Conservation (phyloP, 2,888 invertebrate genomes). For the Choristoneura rosaceana region DNA sequence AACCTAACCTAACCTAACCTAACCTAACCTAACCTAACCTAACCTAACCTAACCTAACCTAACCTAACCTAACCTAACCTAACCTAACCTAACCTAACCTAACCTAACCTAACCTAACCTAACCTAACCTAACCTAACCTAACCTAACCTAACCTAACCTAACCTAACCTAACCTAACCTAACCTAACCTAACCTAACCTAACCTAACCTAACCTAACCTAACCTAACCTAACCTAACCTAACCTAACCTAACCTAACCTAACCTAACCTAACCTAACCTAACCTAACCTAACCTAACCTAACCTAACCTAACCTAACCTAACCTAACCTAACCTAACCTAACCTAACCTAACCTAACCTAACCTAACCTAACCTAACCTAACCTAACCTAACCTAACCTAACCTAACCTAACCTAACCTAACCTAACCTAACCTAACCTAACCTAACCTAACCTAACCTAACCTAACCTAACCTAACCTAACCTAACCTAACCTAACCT, state of each 20-base stretch:
- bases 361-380: no score
- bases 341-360: no score
- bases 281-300: conserved; percentile 36
- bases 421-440: no score
- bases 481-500: no score
- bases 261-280: conserved; percentile 36
- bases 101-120: conserved; percentile 41
- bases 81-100: conserved; percentile 41
- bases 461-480: no score
- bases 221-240: conserved; percentile 38
- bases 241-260: conserved; percentile 41
- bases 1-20: no score
- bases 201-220: conserved; percentile 38
- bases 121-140: conserved; percentile 42
- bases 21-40: conserved; percentile 41
- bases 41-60: conserved; percentile 40
- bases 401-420: no score
- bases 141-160: conserved; percentile 42
- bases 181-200: conserved; percentile 42
- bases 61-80: conserved; percentile 41
- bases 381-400: no score
- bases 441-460: no score
- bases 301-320: no score
- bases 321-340: no score
- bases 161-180: conserved; percentile 42